Percentiles rank a stretch among this genome's conserved stretches.
Evolutionary conservation across 2,113 vertebrate species (phyloP).

Genomic region (Sisor rabdophorus): DNA sequence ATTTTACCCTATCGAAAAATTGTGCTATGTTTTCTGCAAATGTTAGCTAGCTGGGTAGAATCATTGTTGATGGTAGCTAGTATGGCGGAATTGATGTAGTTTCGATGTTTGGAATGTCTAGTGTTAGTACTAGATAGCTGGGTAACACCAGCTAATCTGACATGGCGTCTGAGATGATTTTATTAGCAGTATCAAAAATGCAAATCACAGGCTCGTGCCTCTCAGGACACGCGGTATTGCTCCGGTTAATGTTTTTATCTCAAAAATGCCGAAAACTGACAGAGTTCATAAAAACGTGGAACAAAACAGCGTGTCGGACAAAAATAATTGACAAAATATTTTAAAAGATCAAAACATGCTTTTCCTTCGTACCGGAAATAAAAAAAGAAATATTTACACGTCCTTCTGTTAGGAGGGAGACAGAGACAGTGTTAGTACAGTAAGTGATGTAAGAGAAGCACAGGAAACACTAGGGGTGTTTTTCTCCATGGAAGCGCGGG

Average conservation of each 20-base stretch:
- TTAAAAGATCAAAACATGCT: slow-evolving; percentile 56
- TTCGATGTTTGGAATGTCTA: slow-evolving; percentile 1
- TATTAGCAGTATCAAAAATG: not conserved
- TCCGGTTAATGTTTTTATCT: slow-evolving; percentile 62
- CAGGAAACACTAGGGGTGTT: slow-evolving; percentile 40
- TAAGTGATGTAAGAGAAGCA: slow-evolving; percentile 39
- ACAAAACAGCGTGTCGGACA: slow-evolving; percentile 46
- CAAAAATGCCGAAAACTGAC: slow-evolving; percentile 53
- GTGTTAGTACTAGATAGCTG: slow-evolving; percentile 1
- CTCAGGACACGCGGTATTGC: slow-evolving; percentile 54
- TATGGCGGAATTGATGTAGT: not conserved
- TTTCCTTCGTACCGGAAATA: slow-evolving; percentile 57
- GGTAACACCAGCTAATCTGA: not conserved
- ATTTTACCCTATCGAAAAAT: not conserved
- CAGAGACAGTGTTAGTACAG: slow-evolving; percentile 42
- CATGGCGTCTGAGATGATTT: slow-evolving; percentile 3
- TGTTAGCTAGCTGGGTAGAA: not conserved
- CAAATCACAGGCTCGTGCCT: not conserved
- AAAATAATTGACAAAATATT: slow-evolving; percentile 54
- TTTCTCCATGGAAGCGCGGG: slow-evolving; percentile 22
- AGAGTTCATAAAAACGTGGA: slow-evolving; percentile 58
- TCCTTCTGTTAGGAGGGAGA: slow-evolving; percentile 38
- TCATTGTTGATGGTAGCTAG: not conserved
- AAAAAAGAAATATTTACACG: slow-evolving; percentile 46
- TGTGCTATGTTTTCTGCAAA: not conserved